A percentile compares a stretch with the other conserved stretches of the same genome.
phyloP scores from a whole-genome alignment of 2,888 invertebrate species.

The Polymixis flavicincta region DNA sequence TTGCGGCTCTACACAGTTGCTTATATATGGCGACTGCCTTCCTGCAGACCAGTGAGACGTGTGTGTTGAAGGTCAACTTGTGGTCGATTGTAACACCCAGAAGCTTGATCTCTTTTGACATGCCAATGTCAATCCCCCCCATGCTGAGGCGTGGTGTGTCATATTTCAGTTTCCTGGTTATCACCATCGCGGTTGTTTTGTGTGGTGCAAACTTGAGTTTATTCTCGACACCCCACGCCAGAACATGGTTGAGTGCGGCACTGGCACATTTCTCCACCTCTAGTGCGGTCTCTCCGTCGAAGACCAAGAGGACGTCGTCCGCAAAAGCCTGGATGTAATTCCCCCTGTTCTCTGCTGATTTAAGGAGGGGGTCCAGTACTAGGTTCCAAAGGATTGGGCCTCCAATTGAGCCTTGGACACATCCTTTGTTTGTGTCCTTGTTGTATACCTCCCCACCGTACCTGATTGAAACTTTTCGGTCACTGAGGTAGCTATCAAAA shows the following conservation, averaged over 20 bases:
- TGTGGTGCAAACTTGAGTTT: not conserved
- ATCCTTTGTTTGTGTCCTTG: not conserved
- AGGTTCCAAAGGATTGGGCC: constrained; percentile 15
- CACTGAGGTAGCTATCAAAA: constrained; percentile 8
- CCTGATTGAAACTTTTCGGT: constrained; percentile 12
- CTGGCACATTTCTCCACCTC: constrained; percentile 16
- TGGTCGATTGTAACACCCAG: no score
- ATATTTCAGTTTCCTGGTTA: not conserved
- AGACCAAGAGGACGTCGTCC: constrained; percentile 4
- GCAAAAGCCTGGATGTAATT: constrained; percentile 2
- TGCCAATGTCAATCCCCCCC: no score
- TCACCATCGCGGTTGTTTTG: not conserved
- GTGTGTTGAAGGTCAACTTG: no score
- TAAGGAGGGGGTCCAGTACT: not conserved
- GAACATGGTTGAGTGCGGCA: constrained; percentile 19
- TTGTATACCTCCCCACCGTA: constrained; percentile 16
- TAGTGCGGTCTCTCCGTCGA: constrained; percentile 12
- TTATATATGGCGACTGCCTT: no score
- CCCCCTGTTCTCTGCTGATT: not conserved
- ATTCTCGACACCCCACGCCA: not conserved
- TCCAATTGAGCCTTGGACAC: not conserved
- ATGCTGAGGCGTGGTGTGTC: not conserved
- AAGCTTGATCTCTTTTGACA: no score
- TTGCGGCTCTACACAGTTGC: no score
- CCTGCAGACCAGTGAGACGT: no score